These are phyloP conservation scores for Macrosoma leucophasiata DNA, from an alignment of 2,888 invertebrate genomes.

Conservation along the genomic window DNA sequence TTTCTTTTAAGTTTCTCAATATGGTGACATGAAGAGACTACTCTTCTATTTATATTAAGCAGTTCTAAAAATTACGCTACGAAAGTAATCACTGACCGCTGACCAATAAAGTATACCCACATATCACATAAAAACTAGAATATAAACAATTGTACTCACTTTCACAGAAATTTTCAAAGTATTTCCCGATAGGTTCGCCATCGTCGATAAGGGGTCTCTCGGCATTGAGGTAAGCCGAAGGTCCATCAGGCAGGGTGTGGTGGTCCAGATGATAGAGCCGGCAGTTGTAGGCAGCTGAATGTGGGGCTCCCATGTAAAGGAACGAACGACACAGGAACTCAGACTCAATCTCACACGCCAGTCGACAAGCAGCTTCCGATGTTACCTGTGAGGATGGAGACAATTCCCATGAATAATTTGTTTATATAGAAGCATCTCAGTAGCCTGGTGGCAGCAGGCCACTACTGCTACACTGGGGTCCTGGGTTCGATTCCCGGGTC, in stretches of 20 bases:
- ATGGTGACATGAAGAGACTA: too few relatives aligned
- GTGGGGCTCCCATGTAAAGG: conserved; percentile 86
- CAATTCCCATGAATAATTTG: conserved; percentile 12
- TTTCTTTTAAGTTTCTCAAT: too few relatives aligned
- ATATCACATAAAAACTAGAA: too few relatives aligned
- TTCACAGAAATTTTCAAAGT: conserved; percentile 93
- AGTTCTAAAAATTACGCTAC: too few relatives aligned
- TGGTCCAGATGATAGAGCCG: conserved; percentile 94
- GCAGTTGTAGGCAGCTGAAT: conserved; percentile 90
- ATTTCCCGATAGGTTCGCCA: conserved; percentile 91
- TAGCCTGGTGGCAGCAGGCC: too few relatives aligned
- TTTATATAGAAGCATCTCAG: too few relatives aligned
- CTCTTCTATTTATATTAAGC: too few relatives aligned
- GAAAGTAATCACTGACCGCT: too few relatives aligned
- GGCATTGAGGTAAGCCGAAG: conserved; percentile 91
- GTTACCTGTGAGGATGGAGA: conserved; percentile 85
- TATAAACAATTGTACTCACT: conserved; percentile 76
- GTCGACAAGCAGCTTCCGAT: conserved; percentile 89
- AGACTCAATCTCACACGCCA: conserved; percentile 94
- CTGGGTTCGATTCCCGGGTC: too few relatives aligned
- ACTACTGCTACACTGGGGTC: too few relatives aligned
- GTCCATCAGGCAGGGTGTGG: conserved; percentile 93
- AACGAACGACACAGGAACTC: conserved; percentile 94
- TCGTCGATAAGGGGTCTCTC: conserved; percentile 93
- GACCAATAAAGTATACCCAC: too few relatives aligned